Conservation (phyloP, 1,140 invertebrate species). For the Schmidtea mediterranea region DNA sequence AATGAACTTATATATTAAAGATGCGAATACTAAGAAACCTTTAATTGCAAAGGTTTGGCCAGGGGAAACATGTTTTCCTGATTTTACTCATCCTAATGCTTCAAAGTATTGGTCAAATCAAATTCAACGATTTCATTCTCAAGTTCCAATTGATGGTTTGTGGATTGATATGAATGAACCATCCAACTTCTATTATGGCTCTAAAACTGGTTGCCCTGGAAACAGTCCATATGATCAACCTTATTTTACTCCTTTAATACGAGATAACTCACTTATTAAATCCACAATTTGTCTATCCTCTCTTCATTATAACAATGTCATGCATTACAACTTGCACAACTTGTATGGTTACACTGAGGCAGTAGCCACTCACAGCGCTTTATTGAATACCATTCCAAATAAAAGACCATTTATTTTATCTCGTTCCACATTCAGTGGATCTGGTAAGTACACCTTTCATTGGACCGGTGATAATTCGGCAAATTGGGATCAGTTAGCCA, state of each 20-base stretch:
- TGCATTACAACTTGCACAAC: conserved; percentile 38
- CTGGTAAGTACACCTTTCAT: conserved; percentile 52
- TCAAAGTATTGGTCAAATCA: conserved; percentile 44
- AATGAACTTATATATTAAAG: conserved; percentile 39
- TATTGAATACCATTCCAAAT: conserved; percentile 28
- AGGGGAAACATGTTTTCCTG: conserved; percentile 45
- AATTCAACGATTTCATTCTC: no score
- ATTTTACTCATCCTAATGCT: conserved; percentile 51
- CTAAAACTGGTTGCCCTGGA: conserved; percentile 29
- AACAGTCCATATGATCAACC: conserved; percentile 32
- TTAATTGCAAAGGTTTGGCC: conserved; percentile 40
- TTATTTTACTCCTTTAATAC: conserved; percentile 19
- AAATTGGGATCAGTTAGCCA: conserved; percentile 18
- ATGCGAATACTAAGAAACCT: conserved; percentile 11
- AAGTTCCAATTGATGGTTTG: conserved; percentile 38
- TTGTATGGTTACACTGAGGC: conserved; percentile 43
- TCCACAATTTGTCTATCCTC: conserved; percentile 58
- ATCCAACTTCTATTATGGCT: conserved; percentile 45
- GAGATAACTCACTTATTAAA: conserved; percentile 28
- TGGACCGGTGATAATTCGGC: conserved; percentile 45
- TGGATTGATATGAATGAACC: conserved; percentile 49
- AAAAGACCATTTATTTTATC: conserved; percentile 48
- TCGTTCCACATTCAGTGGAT: conserved; percentile 48
- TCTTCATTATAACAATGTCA: conserved; percentile 32
- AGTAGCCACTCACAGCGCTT: conserved; percentile 28